A percentile compares a stretch with the other conserved stretches of the same genome.
These are phyloP conservation scores for Grammomys dolichurus DNA, from an alignment of 2,113 vertebrate genomes.

Conservation along the genomic window DNA sequence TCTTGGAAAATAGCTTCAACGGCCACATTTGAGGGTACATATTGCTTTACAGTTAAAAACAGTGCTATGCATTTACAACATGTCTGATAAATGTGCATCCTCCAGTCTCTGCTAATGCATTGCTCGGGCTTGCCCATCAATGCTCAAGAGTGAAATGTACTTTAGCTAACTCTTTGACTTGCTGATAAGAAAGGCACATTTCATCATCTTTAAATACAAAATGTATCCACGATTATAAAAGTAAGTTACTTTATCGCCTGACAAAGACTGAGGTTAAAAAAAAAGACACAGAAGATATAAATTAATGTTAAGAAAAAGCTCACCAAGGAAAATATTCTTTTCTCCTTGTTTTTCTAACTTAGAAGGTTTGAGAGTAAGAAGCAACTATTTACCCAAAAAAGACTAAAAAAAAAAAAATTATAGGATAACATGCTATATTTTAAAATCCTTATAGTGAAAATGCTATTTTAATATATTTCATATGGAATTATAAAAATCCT, in stretches of 20 bases:
- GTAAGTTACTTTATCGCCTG: constrained; percentile 46
- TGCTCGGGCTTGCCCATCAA: constrained; percentile 23
- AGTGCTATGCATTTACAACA: constrained; percentile 9
- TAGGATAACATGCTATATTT: constrained; percentile 51
- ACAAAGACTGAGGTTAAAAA: constrained; percentile 56
- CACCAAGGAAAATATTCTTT: constrained; percentile 49
- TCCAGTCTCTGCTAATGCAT: background rate
- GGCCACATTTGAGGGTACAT: constrained; percentile 21
- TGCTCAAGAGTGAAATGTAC: constrained; percentile 28
- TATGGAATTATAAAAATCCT: constrained; percentile 73
- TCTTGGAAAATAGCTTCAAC: constrained; percentile 50
- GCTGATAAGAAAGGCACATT: constrained; percentile 40
- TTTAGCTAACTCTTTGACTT: constrained; percentile 9
- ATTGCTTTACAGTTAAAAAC: constrained; percentile 38
- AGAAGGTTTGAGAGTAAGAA: constrained; percentile 62
- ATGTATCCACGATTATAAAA: constrained; percentile 62
- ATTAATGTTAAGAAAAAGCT: constrained; percentile 62
- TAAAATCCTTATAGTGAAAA: constrained; percentile 68
- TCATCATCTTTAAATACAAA: constrained; percentile 69
- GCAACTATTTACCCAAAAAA: constrained; percentile 47
- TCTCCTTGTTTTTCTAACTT: constrained; percentile 59
- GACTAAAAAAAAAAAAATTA: background rate
- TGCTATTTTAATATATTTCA: constrained; percentile 73
- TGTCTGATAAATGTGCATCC: constrained; percentile 31
- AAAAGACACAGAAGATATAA: constrained; percentile 62